Conservation (phyloP, 2,113 vertebrate genomes). For the Psittacula cyanocephala region DNA sequence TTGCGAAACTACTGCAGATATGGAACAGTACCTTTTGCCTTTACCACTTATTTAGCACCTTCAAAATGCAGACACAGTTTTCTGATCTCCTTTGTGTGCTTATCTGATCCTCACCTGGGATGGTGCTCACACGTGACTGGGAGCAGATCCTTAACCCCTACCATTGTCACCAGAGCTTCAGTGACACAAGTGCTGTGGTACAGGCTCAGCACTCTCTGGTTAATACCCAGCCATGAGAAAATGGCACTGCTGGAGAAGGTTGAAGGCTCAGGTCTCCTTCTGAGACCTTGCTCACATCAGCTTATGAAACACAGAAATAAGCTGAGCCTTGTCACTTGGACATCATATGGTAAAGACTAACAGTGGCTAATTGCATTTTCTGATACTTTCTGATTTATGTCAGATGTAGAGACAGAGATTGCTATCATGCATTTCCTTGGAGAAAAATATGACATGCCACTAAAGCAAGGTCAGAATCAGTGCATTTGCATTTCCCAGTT, state of each 20-base stretch:
- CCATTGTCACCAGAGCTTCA: not conserved
- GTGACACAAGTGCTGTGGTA: rapidly evolving
- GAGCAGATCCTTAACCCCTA: not conserved
- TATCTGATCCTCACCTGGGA: not conserved
- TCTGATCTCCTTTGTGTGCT: not conserved
- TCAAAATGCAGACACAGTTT: not conserved
- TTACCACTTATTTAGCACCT: not conserved
- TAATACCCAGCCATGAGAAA: not conserved
- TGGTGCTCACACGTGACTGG: not conserved
- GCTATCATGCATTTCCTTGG: not conserved
- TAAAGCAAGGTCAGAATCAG: not conserved
- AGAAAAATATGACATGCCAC: not conserved
- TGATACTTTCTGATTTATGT: not conserved
- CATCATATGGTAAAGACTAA: not conserved
- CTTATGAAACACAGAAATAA: not conserved
- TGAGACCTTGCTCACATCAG: not conserved
- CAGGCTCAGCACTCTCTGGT: not conserved
- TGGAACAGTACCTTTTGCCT: not conserved
- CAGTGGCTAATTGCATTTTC: not conserved
- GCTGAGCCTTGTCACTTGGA: not conserved
- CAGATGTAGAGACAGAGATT: not conserved
- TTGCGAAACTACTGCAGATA: not conserved
- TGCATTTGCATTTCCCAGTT: not conserved
- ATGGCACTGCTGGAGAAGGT: not conserved
- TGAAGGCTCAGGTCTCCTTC: not conserved